Percentiles rank a stretch among this genome's conserved stretches.
Evolutionary conservation across 2,888 invertebrate species (phyloP).

Genomic region (Hoplodrina ambigua): DNA sequence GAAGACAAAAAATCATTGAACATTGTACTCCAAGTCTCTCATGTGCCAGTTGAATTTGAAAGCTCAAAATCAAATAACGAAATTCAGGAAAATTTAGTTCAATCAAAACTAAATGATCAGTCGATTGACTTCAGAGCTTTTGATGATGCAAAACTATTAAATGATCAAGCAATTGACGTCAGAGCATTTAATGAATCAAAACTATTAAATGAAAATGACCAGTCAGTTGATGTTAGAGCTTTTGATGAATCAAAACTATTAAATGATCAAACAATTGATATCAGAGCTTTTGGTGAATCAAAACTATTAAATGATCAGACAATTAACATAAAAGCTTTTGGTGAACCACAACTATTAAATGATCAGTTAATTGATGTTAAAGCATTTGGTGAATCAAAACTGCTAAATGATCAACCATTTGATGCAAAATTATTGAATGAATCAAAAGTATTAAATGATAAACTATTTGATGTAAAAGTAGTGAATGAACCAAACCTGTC

Average conservation of each 20-base stretch:
- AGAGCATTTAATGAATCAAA: slow-evolving; percentile 7
- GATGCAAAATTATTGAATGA: too few species aligned
- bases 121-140: not conserved
- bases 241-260: not conserved
- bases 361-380: too few species aligned
- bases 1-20: slow-evolving; percentile 19
- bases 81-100: slow-evolving; percentile 23
- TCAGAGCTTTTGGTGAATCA: not conserved
- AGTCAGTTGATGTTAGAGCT: not conserved
- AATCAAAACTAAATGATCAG: not conserved
- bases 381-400: too few species aligned
- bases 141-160: slow-evolving; percentile 2
- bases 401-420: too few species aligned
- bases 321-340: not conserved
- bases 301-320: slow-evolving; percentile 3
- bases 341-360: not conserved
- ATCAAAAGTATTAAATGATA: too few species aligned
- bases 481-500: too few species aligned
- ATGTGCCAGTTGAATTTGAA: slow-evolving; percentile 52
- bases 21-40: slow-evolving; percentile 27
- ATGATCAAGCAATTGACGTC: slow-evolving; percentile 10
- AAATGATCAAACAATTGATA: not conserved
- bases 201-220: not conserved
- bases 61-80: slow-evolving; percentile 1
- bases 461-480: too few species aligned